phyloP scores from a whole-genome alignment of 1,140 invertebrate genomes.

The Archegozetes longisetosus region DNA sequence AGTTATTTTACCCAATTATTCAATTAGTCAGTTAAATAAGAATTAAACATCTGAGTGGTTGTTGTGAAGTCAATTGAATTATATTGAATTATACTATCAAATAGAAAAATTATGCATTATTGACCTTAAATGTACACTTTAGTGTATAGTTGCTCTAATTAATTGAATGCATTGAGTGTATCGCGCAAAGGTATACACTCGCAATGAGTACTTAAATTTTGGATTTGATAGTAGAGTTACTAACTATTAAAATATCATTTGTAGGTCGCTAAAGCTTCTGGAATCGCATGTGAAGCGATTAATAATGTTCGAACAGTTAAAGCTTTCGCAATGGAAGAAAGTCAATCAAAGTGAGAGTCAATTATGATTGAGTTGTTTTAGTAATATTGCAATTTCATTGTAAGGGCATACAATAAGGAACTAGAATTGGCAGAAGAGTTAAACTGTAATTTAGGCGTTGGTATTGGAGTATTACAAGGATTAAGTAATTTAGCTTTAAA shows the following conservation, averaged over 20 bases:
- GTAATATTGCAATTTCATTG: conserved; percentile 18
- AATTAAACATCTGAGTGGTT: too few relatives aligned
- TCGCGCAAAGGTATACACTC: too few relatives aligned
- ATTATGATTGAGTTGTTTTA: not conserved
- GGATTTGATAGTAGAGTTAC: too few relatives aligned
- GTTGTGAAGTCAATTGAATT: too few relatives aligned
- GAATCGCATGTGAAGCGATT: conserved; percentile 79
- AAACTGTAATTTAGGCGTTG: conserved; percentile 63
- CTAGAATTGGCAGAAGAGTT: conserved; percentile 48
- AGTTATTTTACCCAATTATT: too few relatives aligned
- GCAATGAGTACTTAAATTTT: too few relatives aligned
- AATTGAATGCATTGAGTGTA: too few relatives aligned
- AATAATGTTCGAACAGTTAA: conserved; percentile 76
- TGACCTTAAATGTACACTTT: too few relatives aligned
- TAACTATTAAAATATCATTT: not conserved
- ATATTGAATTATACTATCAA: too few relatives aligned
- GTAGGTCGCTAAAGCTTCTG: conserved; percentile 60
- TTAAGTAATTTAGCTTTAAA: conserved; percentile 39
- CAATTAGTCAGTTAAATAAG: too few relatives aligned
- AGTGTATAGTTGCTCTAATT: too few relatives aligned
- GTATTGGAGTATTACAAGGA: conserved; percentile 71
- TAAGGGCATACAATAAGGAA: conserved; percentile 50
- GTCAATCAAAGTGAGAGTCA: conserved; percentile 3
- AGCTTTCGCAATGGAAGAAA: conserved; percentile 77
- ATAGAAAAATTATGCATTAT: too few relatives aligned